Evolutionary conservation across 92 coral and sea anemone genomes (phyloP), one percentile per base, ranked within the genome.

Genomic region (Ricordea florida): DNA sequence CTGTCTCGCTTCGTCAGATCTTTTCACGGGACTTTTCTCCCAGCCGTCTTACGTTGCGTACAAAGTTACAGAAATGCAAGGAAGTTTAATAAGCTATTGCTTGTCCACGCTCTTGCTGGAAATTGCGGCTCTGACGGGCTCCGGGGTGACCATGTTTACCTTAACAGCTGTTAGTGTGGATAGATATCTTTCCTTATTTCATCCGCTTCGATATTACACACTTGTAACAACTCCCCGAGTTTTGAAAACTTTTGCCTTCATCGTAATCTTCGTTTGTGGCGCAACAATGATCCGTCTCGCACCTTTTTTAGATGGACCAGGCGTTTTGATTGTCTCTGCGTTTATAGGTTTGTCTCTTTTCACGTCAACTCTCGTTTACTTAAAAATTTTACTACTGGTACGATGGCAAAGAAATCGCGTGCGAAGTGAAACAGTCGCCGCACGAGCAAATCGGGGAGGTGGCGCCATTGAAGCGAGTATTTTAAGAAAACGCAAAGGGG

Each of bases 121-220:
- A n/a, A 37, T n/a, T 8, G 9, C n/a, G 44, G n/a, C 44, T 8
- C n/a, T 8, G 44, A 8, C n/a, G 67, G 11, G 50, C 62, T 58
- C 46, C 24, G 63, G 61, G 21, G 14, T 70, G 48, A 47, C 78
- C 26, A 37, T 70, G 1, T 36, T 70, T 32, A 70, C 66, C 13
- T 10, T 70, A 5, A 22, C 48, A 16, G 29, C 43, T 5, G 53
- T 70, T 6, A 52, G 78, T 23, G 30, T 70, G 14, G 78, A 70
- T 17, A 43, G 62, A 9, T 53, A 50, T 27, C 28, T 31, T 49
- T 49, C 78, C 1, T 18, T 70, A 11, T 25, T 2, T 15, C 47
- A 50, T 14, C 20, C 30, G 29, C 23, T 26, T 16, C 20, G 47
- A 26, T 70, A 70, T 38, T 36, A 38, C 17, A 43, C 10, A 11